Conservation (phyloP, 2,797 vertebrate species). For the Psittacula derbiana region DNA sequence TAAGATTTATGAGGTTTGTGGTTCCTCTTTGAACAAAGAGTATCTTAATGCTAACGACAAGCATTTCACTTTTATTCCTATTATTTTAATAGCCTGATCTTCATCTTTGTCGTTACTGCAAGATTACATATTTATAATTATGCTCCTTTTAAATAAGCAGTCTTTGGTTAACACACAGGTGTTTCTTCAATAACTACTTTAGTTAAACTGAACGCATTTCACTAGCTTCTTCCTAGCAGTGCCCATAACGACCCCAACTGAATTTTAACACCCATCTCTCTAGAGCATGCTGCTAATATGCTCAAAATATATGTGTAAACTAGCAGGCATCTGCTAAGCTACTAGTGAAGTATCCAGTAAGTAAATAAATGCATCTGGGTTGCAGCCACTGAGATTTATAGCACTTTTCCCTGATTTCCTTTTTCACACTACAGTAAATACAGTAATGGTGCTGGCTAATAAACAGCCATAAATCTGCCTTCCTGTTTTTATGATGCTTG, state of each 20-base stretch:
- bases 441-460: slow-evolving; percentile 65
- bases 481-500: slow-evolving; percentile 61
- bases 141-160: background rate
- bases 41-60: background rate
- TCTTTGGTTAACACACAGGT: background rate
- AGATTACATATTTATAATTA: background rate
- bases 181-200: background rate
- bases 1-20: background rate
- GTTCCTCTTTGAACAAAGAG: background rate
- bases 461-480: slow-evolving; percentile 64
- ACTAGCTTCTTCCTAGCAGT: background rate
- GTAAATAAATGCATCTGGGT: slow-evolving; percentile 71
- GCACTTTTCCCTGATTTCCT: slow-evolving; percentile 44
- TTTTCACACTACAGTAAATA: slow-evolving; percentile 71
- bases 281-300: slow-evolving; percentile 37
- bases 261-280: slow-evolving; percentile 50
- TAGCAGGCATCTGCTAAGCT: slow-evolving; percentile 60
- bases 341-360: slow-evolving; percentile 56
- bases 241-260: slow-evolving; percentile 29
- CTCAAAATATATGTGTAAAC: slow-evolving; percentile 61
- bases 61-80: background rate
- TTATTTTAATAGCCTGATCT: background rate
- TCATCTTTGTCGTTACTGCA: background rate
- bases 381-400: slow-evolving; percentile 64
- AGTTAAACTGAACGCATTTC: background rate